Evolutionary conservation across 2,113 vertebrate genomes (phyloP), one percentile per base, ranked within the genome.

Genomic region (Laticauda laticaudata): DNA sequence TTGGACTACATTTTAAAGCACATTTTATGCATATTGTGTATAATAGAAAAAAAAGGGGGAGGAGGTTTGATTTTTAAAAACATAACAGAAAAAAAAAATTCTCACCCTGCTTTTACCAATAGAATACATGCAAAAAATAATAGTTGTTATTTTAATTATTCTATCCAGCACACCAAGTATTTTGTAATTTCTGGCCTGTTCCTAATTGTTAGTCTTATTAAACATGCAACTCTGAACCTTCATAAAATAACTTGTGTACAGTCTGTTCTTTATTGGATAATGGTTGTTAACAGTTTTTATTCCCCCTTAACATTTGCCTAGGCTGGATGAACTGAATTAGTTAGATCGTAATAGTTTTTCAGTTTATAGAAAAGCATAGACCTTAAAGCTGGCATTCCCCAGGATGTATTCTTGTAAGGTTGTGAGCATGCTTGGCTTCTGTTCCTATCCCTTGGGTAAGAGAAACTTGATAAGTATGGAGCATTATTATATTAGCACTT

Each of bases 401-500:
- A 86, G 91, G 92, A 94, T 93, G 93, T 91, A 88, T 1, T 87
- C 91, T 91, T 6, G 56, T 4, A 86, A 95, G 93, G 91, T 93
- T 96, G 94, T 96, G 96, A 95, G 93, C 0, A n/a, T 86, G 93
- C 92, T 93, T 95, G 86, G 6, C 23, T 93, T 90, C 93, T 75
- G 24, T 34, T 1, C 93, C 53, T 95, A 92, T 94, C 96, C 95
- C 95, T 90, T 94, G 4, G 90, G 93, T 95, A 94, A 96, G 24
- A 75, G 91, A 0, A 92, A 45, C 93, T 93, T 93, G 95, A 94
- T 91, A 94, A 95, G 96, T 93, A 93, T 94, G n/a, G 61, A 94
- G 9, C 64, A 86, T 92, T 39, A 88, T 92, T 86, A 85, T 92
- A 95, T 92, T 59, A 89, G 95, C 93, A 95, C 87, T 90, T 91